Percentiles rank a stretch among this genome's conserved stretches.
Conservation (phyloP, 92 coral and sea anemone species). For the Heteractis magnifica region DNA sequence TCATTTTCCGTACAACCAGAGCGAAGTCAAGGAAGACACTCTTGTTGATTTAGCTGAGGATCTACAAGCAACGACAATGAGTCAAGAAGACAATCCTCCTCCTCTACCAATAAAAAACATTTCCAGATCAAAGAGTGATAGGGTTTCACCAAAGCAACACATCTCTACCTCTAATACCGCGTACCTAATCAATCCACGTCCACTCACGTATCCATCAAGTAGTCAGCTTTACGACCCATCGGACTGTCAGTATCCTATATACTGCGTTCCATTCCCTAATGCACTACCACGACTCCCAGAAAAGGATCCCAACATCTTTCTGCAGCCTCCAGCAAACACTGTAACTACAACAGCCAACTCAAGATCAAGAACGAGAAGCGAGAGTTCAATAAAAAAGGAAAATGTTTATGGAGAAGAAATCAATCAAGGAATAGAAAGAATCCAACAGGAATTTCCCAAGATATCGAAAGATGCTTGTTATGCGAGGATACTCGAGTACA, state of each 20-base stretch:
- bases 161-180: neutral
- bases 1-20: neutral
- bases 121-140: neutral
- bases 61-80: neutral
- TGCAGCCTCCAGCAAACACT: too few relatives aligned
- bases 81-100: neutral
- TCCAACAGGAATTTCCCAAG: neutral
- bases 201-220: neutral
- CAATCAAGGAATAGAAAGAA: neutral
- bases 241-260: neutral
- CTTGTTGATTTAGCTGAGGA: neutral
- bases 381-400: neutral
- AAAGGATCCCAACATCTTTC: neutral
- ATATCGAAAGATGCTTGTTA: conserved; percentile 10
- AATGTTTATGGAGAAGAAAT: conserved; percentile 12
- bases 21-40: neutral
- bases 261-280: neutral
- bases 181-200: neutral
- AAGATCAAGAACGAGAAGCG: neutral
- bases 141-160: neutral
- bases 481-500: neutral
- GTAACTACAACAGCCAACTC: too few relatives aligned
- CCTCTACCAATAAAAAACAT: neutral
- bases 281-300: neutral
- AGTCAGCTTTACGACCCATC: neutral